These are phyloP conservation scores for Xenopus tropicalis DNA, from an alignment of 2,113 vertebrate species.

Conservation along the genomic window UCB_Xtro_10.0 CM004446.2:102236501-102237000, in stretches of 20 bases:
- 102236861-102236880: conserved; percentile 80
- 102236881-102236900: conserved; percentile 80
- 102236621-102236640: too few relatives aligned
- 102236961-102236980: conserved; percentile 81
- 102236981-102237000: conserved; percentile 68
- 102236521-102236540: too few relatives aligned
- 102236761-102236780: conserved; percentile 50
- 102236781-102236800: conserved; percentile 51
- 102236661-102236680: too few relatives aligned
- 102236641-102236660: not conserved
- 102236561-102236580: too few relatives aligned
- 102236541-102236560: too few relatives aligned
- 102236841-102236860: conserved; percentile 70
- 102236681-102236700: too few relatives aligned
- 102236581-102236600: too few relatives aligned
- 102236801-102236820: conserved; percentile 66
- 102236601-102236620: too few relatives aligned
- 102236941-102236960: conserved; percentile 79
- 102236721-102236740: not conserved
- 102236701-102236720: not conserved
- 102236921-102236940: conserved; percentile 76
- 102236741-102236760: not conserved
- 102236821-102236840: conserved; percentile 66
- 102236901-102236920: conserved; percentile 74
- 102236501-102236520: too few relatives aligned